These are phyloP conservation scores for Idaea aversata DNA, from an alignment of 2,888 invertebrate genomes.

Conservation along the genomic window DNA sequence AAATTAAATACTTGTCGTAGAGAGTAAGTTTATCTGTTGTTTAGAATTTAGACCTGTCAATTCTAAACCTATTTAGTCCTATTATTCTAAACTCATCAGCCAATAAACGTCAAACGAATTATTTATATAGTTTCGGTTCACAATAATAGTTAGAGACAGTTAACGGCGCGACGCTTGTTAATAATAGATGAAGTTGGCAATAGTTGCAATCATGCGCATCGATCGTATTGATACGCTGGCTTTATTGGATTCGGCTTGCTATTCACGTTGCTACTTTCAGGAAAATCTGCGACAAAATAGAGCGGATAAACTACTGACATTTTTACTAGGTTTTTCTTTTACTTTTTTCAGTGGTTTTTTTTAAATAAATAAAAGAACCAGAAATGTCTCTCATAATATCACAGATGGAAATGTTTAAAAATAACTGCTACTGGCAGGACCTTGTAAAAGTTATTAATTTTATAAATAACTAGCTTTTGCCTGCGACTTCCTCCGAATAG, in stretches of 20 bases:
- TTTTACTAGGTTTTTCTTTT: too few relatives aligned
- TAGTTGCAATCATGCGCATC: conserved; percentile 1
- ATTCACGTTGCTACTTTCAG: not conserved
- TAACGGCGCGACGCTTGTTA: not conserved
- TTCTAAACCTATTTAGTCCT: not conserved
- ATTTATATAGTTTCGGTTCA: not conserved
- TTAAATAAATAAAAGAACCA: too few relatives aligned
- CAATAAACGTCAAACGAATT: conserved; percentile 1
- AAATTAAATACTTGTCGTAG: too few relatives aligned
- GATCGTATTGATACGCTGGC: not conserved
- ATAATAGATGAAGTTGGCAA: not conserved
- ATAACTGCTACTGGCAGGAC: too few relatives aligned
- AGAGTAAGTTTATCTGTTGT: too few relatives aligned
- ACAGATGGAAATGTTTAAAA: too few relatives aligned
- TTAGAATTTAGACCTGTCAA: not conserved
- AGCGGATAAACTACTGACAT: too few relatives aligned
- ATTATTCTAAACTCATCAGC: not conserved
- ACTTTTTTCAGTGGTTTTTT: too few relatives aligned
- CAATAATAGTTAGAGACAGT: not conserved
- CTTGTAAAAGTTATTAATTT: too few relatives aligned
- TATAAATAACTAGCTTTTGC: too few relatives aligned
- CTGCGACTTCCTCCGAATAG: too few relatives aligned
- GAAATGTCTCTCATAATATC: too few relatives aligned
- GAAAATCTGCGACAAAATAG: not conserved
- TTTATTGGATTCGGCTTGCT: not conserved